A percentile compares a stretch with the other conserved stretches of the same genome.
These are phyloP conservation scores for Gymnocypris eckloni DNA, from an alignment of 2,797 vertebrate species.

Conservation along the genomic window DNA sequence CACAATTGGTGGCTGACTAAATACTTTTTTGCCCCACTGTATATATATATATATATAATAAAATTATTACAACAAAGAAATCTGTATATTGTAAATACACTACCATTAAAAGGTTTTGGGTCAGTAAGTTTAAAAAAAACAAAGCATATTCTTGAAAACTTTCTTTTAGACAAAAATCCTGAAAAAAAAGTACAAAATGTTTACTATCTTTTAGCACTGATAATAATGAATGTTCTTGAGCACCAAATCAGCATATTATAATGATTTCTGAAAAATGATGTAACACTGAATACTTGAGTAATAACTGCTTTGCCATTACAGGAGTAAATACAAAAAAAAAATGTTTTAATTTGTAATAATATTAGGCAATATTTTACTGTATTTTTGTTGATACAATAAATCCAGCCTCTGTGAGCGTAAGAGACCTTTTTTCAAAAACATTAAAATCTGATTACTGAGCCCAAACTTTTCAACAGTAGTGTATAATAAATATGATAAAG, in stretches of 20 bases:
- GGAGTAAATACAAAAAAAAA: background rate
- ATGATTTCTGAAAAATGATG: background rate
- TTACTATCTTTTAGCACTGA: background rate
- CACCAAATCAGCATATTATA: background rate
- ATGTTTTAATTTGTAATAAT: background rate
- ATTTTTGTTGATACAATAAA: background rate
- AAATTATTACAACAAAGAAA: background rate
- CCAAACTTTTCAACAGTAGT: slow-evolving; percentile 43
- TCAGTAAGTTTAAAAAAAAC: background rate
- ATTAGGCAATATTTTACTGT: background rate
- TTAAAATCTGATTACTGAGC: background rate
- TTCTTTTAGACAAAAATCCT: background rate
- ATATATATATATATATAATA: background rate
- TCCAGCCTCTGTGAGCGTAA: background rate
- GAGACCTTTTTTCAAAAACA: background rate
- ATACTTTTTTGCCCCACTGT: too few species aligned
- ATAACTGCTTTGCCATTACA: background rate
- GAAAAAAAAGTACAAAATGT: background rate
- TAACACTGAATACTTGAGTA: background rate
- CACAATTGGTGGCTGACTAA: too few species aligned
- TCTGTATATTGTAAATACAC: background rate
- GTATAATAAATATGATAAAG: slow-evolving; percentile 3
- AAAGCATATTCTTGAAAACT: background rate
- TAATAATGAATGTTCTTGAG: background rate
- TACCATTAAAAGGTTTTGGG: background rate